A percentile compares a stretch with the other conserved stretches of the same genome.
Evolutionary conservation across 2,113 vertebrate genomes (phyloP).

Genomic region (Hydropotes inermis): DNA sequence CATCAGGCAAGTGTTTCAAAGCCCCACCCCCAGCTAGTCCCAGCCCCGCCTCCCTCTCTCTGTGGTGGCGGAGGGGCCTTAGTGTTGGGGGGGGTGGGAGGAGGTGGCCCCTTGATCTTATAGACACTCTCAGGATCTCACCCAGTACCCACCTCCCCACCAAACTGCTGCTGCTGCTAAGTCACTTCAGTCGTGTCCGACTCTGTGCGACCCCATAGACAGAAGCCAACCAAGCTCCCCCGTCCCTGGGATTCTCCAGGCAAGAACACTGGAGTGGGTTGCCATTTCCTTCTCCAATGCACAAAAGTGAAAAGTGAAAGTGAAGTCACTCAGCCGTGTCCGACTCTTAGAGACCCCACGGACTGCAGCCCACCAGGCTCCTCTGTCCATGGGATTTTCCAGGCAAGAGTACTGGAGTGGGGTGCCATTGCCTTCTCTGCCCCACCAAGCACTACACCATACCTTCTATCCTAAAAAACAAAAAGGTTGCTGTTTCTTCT

Average conservation of each 20-base stretch:
- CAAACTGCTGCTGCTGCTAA: not conserved
- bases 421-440: too few relatives aligned
- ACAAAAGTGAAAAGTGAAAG: too few relatives aligned
- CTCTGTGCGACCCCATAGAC: too few relatives aligned
- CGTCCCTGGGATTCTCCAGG: too few relatives aligned
- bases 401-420: too few relatives aligned
- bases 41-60: not conserved
- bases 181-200: too few relatives aligned
- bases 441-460: not conserved
- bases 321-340: too few relatives aligned
- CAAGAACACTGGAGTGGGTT: too few relatives aligned
- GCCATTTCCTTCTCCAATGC: too few relatives aligned
- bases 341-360: rapidly evolving
- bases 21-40: not conserved
- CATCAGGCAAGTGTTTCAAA: not conserved
- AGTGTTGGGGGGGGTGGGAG: rapidly evolving
- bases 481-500: not conserved
- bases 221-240: too few relatives aligned
- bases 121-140: not conserved
- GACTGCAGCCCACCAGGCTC: too few relatives aligned
- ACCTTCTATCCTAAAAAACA: not conserved
- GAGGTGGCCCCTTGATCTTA: not conserved
- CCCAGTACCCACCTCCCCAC: not conserved
- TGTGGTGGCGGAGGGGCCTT: not conserved
- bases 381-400: too few relatives aligned